phyloP scores from a whole-genome alignment of 2,888 invertebrate genomes.

The Ctena decussata region DNA sequence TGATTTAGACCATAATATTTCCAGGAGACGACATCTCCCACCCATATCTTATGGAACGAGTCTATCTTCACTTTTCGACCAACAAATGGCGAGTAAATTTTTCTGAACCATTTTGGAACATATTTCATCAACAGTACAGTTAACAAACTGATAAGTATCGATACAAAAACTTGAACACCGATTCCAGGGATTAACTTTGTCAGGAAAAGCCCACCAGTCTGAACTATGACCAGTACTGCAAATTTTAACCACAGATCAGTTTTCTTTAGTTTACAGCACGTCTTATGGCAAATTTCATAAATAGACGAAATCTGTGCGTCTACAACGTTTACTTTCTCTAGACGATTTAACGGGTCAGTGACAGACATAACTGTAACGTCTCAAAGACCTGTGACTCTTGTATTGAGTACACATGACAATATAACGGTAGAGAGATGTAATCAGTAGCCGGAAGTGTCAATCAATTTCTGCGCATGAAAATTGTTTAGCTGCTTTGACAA shows the following conservation, averaged over 20 bases:
- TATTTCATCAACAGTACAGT: background rate
- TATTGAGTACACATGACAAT: too few species aligned
- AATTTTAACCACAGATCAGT: background rate
- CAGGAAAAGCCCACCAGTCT: background rate
- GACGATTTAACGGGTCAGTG: too few species aligned
- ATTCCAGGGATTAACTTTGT: background rate
- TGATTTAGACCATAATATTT: background rate
- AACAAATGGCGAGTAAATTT: conserved; percentile 35
- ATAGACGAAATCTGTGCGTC: too few species aligned
- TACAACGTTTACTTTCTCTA: too few species aligned
- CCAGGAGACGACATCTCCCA: conserved; percentile 36
- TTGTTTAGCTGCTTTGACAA: too few species aligned
- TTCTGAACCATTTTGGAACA: background rate
- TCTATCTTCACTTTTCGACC: conserved; percentile 24
- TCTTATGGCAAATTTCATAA: too few species aligned
- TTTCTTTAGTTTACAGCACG: background rate
- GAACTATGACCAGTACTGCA: background rate
- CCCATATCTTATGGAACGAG: conserved; percentile 12
- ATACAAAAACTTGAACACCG: background rate
- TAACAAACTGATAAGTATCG: background rate
- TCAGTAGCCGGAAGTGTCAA: too few species aligned
- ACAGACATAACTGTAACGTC: too few species aligned
- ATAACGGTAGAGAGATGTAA: too few species aligned
- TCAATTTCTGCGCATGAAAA: too few species aligned
- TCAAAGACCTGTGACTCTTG: too few species aligned